Conservation (phyloP, 2,113 vertebrate genomes). For the Prionailurus bengalensis region DNA sequence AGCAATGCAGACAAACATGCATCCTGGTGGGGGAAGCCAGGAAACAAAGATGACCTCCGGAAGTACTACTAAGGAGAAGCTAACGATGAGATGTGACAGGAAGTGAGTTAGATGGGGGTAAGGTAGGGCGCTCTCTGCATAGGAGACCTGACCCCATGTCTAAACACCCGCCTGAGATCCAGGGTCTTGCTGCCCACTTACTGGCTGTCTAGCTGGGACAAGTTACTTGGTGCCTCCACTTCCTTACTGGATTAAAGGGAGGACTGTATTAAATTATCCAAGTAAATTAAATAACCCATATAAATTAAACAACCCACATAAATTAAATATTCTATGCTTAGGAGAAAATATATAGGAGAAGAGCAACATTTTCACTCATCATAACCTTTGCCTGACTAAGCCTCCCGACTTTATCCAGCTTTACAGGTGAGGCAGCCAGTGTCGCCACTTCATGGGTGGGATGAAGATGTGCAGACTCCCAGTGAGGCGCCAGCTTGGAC, state of each 20-base stretch:
- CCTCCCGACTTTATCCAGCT: background rate
- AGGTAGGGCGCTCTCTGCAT: background rate
- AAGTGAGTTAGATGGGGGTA: background rate
- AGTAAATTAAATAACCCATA: background rate
- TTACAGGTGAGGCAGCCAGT: background rate
- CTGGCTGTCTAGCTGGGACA: background rate
- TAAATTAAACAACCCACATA: background rate
- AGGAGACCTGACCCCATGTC: no score
- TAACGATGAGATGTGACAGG: background rate
- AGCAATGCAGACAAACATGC: background rate
- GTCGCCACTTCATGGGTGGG: background rate
- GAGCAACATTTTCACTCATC: background rate
- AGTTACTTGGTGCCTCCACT: background rate
- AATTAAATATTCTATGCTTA: background rate
- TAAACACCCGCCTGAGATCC: background rate
- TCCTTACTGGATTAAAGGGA: background rate
- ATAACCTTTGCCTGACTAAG: background rate
- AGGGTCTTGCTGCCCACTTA: background rate
- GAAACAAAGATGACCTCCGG: background rate
- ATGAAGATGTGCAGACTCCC: background rate
- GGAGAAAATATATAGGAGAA: background rate
- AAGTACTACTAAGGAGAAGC: background rate
- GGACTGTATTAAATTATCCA: background rate
- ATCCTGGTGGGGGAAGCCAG: background rate
- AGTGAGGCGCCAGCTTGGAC: accelerated